phyloP scores from a whole-genome alignment of 2,888 invertebrate species.

The Drosophila tripunctata region DNA sequence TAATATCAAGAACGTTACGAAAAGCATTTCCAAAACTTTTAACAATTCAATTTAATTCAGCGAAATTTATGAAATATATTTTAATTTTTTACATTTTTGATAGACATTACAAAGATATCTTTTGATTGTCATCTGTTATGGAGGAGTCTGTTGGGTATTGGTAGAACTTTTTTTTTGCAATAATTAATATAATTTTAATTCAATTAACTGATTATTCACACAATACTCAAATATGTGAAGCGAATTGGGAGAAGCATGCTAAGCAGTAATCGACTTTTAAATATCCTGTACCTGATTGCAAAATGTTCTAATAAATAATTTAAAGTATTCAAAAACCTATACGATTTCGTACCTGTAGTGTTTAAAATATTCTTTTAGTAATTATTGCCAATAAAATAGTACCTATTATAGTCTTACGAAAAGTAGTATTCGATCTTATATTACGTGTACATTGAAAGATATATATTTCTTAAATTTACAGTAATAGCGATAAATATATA shows the following conservation, averaged over 20 bases:
- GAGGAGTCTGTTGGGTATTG: not conserved
- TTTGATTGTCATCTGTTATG: not conserved
- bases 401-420: too few species aligned
- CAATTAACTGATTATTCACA: not conserved
- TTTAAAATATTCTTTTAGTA: too few species aligned
- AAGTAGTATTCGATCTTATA: too few species aligned
- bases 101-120: not conserved
- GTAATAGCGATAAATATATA: too few species aligned
- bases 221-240: not conserved
- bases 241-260: not conserved
- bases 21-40: not conserved
- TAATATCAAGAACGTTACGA: constrained; percentile 2
- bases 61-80: not conserved
- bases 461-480: too few species aligned
- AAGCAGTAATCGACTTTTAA: not conserved
- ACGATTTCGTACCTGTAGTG: too few species aligned
- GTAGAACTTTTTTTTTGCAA: not conserved
- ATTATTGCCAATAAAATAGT: too few species aligned
- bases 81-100: constrained; percentile 1
- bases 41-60: not conserved
- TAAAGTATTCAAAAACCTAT: too few species aligned
- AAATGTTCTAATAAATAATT: too few species aligned
- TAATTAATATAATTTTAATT: not conserved
- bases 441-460: too few species aligned
- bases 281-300: not conserved